Evolutionary conservation across 2,113 vertebrate species (phyloP).

Genomic region (Micronycteris hirsuta): DNA sequence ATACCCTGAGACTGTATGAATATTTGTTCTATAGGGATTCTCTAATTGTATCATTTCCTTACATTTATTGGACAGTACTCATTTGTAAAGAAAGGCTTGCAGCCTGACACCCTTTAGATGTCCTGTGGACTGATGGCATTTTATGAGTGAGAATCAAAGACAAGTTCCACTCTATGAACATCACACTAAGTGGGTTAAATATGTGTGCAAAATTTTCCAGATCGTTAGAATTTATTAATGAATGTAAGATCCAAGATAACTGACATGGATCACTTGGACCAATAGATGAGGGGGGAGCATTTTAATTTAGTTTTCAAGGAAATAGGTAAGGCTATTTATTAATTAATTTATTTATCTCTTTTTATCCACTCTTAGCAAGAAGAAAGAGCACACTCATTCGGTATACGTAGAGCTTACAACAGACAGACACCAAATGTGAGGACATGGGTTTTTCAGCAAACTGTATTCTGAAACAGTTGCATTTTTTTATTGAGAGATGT

Average conservation of each 20-base stretch:
- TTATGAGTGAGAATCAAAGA: background rate
- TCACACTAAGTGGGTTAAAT: background rate
- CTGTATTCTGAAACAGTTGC: background rate
- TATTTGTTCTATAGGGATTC: background rate
- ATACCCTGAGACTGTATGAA: background rate
- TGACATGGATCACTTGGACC: background rate
- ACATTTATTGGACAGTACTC: background rate
- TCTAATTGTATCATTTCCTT: background rate
- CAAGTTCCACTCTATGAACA: background rate
- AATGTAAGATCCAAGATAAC: background rate
- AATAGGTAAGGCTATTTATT: background rate
- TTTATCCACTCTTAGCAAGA: background rate
- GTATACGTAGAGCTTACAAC: background rate
- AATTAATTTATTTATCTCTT: background rate
- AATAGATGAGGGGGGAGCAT: background rate
- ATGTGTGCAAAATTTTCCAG: background rate
- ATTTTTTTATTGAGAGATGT: background rate
- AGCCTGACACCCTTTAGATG: background rate
- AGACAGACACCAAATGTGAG: background rate
- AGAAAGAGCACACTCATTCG: background rate
- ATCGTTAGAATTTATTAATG: background rate
- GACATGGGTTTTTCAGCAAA: background rate
- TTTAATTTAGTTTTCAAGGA: background rate
- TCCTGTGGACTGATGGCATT: background rate
- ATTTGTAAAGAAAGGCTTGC: background rate